These are phyloP conservation scores for Chaetops frenatus DNA, from an alignment of 2,113 vertebrate species.

Conservation along the genomic window DNA sequence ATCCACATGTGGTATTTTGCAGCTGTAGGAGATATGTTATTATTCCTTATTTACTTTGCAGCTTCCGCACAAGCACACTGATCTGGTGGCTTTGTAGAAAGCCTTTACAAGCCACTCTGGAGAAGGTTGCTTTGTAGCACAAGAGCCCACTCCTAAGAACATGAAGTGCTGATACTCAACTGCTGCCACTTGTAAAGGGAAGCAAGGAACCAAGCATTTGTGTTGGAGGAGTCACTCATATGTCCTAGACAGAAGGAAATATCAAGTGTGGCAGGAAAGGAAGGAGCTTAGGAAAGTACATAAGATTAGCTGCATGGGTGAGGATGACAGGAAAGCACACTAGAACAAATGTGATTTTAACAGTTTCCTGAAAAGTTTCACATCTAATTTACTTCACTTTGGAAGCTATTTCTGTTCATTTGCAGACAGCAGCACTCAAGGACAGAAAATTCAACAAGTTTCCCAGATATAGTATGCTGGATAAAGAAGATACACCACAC, in stretches of 20 bases:
- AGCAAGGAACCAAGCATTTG: background rate
- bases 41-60: background rate
- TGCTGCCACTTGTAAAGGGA: background rate
- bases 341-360: background rate
- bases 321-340: background rate
- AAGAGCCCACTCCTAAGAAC: background rate
- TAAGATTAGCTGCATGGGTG: background rate
- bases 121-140: background rate
- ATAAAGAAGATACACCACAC: background rate
- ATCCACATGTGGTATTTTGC: background rate
- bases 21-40: background rate
- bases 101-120: background rate
- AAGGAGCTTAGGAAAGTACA: background rate
- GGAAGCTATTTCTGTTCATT: background rate
- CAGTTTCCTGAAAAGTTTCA: background rate
- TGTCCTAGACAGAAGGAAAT: background rate
- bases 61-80: background rate
- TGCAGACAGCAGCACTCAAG: background rate
- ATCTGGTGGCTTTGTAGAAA: background rate
- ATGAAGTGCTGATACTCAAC: background rate
- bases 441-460: background rate
- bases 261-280: background rate
- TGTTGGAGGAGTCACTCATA: fast-evolving
- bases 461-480: background rate
- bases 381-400: background rate